Conservation (phyloP, 2,888 invertebrate species). For the Bibio marci region DNA sequence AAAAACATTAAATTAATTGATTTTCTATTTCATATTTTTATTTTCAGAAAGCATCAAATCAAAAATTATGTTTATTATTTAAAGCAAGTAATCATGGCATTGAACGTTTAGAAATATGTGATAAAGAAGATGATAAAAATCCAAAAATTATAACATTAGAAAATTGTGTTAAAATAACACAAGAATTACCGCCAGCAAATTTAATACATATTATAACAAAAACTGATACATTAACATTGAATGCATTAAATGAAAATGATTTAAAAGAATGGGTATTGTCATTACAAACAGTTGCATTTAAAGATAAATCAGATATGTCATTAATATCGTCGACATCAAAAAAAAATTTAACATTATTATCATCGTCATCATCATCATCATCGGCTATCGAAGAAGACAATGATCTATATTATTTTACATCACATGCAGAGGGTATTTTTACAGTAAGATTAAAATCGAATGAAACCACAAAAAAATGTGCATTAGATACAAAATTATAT, state of each 20-base stretch:
- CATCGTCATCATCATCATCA: no score
- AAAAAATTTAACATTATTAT: background rate
- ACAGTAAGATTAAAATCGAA: constrained; percentile 60
- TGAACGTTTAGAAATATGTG: constrained; percentile 71
- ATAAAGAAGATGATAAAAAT: constrained; percentile 55
- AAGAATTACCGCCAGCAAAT: constrained; percentile 39
- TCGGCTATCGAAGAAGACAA: constrained; percentile 65
- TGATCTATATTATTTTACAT: constrained; percentile 75
- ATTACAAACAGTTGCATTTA: constrained; percentile 67
- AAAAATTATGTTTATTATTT: constrained; percentile 42
- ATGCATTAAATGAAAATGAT: constrained; percentile 44
- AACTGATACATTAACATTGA: constrained; percentile 38
- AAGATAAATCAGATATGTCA: constrained; percentile 35
- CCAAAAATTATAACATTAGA: constrained; percentile 68
- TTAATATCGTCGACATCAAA: constrained; percentile 14
- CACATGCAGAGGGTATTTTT: constrained; percentile 60
- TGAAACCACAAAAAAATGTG: constrained; percentile 61
- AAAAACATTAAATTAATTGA: no score
- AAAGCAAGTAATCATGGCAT: constrained; percentile 73
- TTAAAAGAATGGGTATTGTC: constrained; percentile 62
- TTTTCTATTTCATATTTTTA: constrained; percentile 9
- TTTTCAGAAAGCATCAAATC: constrained; percentile 71
- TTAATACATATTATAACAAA: constrained; percentile 55
- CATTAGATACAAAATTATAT: constrained; percentile 52
- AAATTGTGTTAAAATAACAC: constrained; percentile 72